Percentiles rank a stretch among this genome's conserved stretches.
Conservation (phyloP, 64 coral and sea anemone species). For the Catalaphyllia jardinei region DNA sequence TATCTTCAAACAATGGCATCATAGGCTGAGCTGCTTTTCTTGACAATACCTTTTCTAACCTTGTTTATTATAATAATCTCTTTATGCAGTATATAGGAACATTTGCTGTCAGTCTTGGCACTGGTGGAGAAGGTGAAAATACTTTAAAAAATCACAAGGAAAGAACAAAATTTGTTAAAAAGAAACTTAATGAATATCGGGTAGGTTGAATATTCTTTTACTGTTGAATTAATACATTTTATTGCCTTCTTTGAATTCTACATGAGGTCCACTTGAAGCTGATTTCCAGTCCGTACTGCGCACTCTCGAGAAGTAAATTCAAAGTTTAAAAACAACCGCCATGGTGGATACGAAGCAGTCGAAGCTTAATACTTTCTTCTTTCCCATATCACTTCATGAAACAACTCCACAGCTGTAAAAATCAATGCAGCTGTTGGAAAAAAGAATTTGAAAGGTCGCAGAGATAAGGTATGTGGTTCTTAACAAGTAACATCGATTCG, state of each 20-base stretch:
- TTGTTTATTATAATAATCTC: neutral
- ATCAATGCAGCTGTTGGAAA: too few relatives aligned
- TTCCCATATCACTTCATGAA: too few relatives aligned
- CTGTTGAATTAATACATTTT: neutral
- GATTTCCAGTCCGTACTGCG: too few relatives aligned
- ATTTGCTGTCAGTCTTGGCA: slow-evolving; percentile 66
- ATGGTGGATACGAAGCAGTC: too few relatives aligned
- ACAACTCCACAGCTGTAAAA: too few relatives aligned
- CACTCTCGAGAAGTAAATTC: too few relatives aligned
- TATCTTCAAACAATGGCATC: neutral
- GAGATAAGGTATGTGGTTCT: too few relatives aligned
- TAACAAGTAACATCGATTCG: too few relatives aligned
- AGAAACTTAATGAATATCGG: slow-evolving; percentile 67
- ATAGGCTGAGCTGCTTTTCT: neutral
- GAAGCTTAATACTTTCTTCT: too few relatives aligned
- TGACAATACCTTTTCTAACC: neutral
- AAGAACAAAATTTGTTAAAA: slow-evolving; percentile 89
- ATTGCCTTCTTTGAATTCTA: neutral
- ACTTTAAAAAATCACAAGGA: slow-evolving; percentile 73
- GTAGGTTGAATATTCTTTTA: slow-evolving; percentile 27
- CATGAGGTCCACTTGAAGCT: neutral
- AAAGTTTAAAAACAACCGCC: too few relatives aligned
- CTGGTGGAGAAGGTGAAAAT: slow-evolving; percentile 45
- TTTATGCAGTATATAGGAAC: slow-evolving; percentile 79
- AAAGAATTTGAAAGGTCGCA: too few relatives aligned